Conservation (phyloP, 2,797 vertebrate genomes). For the Varecia variegata region DNA sequence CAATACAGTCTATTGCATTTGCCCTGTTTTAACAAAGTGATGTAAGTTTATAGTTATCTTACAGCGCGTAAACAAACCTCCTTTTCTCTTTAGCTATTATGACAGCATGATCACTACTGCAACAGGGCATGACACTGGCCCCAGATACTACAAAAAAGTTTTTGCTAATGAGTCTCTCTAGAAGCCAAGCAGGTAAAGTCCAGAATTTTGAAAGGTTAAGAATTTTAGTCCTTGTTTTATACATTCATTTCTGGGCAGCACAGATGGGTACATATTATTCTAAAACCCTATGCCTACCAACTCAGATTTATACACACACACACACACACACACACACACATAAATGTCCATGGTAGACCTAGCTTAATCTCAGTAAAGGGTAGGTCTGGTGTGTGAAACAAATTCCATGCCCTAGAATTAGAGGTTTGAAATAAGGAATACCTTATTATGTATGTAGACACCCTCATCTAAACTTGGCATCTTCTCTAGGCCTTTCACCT, state of each 20-base stretch:
- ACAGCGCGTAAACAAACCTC: constrained; percentile 27
- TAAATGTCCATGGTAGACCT: background rate
- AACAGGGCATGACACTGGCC: background rate
- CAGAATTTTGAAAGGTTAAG: background rate
- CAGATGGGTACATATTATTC: background rate
- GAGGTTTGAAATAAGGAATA: background rate
- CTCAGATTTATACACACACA: background rate
- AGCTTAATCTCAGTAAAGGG: background rate
- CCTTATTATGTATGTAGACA: background rate
- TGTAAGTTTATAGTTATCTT: constrained; percentile 87
- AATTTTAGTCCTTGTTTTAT: background rate
- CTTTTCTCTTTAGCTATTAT: constrained; percentile 54
- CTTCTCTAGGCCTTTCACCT: background rate
- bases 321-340: no score
- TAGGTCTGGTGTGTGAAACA: background rate
- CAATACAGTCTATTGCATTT: constrained; percentile 75
- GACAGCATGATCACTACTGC: constrained; percentile 25
- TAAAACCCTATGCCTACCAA: background rate
- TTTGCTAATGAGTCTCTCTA: background rate
- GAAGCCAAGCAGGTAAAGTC: background rate
- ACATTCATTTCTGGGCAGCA: background rate
- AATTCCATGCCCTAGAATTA: background rate
- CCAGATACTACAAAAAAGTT: background rate
- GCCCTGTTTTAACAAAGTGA: constrained; percentile 80
- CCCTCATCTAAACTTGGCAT: background rate